These are phyloP conservation scores for Melanotaenia boesemani DNA, from an alignment of 2,797 vertebrate species.

Conservation along the genomic window DNA sequence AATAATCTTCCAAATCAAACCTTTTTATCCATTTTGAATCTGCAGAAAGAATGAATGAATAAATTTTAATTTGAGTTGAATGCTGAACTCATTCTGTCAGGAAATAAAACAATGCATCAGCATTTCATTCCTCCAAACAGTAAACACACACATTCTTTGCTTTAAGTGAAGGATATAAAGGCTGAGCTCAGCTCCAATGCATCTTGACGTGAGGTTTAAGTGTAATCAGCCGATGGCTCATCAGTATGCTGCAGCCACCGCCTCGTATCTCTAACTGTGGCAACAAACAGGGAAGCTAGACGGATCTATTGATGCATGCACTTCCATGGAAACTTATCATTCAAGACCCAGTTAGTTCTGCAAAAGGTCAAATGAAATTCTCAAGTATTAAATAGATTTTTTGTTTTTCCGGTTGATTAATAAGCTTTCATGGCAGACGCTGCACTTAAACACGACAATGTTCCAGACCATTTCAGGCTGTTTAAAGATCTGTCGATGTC, in stretches of 20 bases:
- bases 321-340: constrained; percentile 73
- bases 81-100: constrained; percentile 50
- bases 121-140: not conserved
- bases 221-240: constrained; percentile 58
- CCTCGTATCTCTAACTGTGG: constrained; percentile 31
- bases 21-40: not conserved
- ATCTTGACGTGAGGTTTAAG: constrained; percentile 53
- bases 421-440: constrained; percentile 32
- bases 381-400: constrained; percentile 67
- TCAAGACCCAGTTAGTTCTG: constrained; percentile 61
- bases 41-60: constrained; percentile 41
- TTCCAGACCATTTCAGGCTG: too few relatives aligned
- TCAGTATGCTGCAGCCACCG: constrained; percentile 63
- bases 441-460: too few relatives aligned
- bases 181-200: constrained; percentile 30
- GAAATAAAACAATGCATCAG: constrained; percentile 23
- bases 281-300: constrained; percentile 59
- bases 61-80: constrained; percentile 16
- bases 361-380: constrained; percentile 78
- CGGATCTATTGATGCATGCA: constrained; percentile 58
- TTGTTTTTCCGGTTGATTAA: constrained; percentile 62
- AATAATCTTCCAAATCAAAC: too few relatives aligned
- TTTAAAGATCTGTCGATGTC: too few relatives aligned
- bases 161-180: constrained; percentile 17
- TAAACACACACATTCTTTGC: not conserved